These are phyloP conservation scores for Aix galericulata DNA, from an alignment of 2,113 vertebrate genomes.

Conservation along the genomic window DNA sequence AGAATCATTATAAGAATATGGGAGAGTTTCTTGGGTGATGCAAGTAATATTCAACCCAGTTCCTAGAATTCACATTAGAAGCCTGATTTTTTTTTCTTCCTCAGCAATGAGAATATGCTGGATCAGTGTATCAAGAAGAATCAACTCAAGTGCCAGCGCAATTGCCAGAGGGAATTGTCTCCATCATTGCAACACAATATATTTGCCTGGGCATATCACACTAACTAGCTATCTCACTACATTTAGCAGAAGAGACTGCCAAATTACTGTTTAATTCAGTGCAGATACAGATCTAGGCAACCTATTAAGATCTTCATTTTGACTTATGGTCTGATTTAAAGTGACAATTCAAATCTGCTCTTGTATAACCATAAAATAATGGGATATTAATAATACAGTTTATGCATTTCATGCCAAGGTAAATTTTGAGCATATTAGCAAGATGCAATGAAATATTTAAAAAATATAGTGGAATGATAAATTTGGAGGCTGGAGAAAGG, in stretches of 20 bases:
- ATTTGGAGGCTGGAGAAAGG: neutral
- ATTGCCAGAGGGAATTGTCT: constrained; percentile 34
- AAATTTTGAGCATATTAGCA: constrained; percentile 48
- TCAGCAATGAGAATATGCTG: neutral
- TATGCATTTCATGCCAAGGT: constrained; percentile 51
- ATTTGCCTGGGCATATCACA: constrained; percentile 33
- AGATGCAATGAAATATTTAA: constrained; percentile 58
- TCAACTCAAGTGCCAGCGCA: constrained; percentile 43
- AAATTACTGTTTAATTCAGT: constrained; percentile 69
- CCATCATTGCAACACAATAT: constrained; percentile 25
- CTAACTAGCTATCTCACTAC: constrained; percentile 40
- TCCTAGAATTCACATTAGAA: neutral
- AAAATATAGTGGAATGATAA: constrained; percentile 50
- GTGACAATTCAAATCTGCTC: constrained; percentile 60
- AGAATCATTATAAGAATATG: neutral
- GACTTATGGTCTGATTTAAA: constrained; percentile 61
- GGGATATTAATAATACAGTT: constrained; percentile 63
- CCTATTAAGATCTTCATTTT: constrained; percentile 39
- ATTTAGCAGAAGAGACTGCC: constrained; percentile 42
- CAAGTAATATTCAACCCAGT: neutral
- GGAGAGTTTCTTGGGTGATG: neutral
- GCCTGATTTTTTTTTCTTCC: constrained; percentile 20
- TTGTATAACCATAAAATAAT: constrained; percentile 63
- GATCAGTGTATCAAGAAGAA: constrained; percentile 50
- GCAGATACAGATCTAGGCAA: constrained; percentile 50